A percentile compares a stretch with the other conserved stretches of the same genome.
These are phyloP conservation scores for Ptychochromis oligacanthus DNA, from an alignment of 2,113 vertebrate genomes.

Conservation along the genomic window DNA sequence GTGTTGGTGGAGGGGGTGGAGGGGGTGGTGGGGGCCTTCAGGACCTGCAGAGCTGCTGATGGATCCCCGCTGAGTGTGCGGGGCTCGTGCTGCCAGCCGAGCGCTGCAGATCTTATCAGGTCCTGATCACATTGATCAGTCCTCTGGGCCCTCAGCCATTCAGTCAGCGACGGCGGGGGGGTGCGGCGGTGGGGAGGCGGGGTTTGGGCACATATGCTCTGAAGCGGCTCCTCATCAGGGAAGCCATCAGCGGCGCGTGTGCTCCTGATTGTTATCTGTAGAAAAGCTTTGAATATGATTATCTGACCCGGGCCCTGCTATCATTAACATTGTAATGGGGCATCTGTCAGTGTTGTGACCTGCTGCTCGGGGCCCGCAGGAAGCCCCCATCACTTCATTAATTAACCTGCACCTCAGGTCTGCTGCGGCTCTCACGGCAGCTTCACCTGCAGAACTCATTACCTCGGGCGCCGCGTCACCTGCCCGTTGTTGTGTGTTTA, in stretches of 20 bases:
- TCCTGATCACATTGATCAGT: slow-evolving; percentile 45
- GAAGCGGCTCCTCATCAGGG: slow-evolving; percentile 41
- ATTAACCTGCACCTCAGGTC: slow-evolving; percentile 83
- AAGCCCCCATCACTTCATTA: slow-evolving; percentile 80
- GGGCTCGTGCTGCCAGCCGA: slow-evolving; percentile 43
- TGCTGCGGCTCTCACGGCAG: slow-evolving; percentile 24
- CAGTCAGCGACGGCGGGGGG: neutral
- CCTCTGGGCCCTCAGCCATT: slow-evolving; percentile 16
- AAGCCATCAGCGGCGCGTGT: slow-evolving; percentile 55
- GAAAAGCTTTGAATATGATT: slow-evolving; percentile 78
- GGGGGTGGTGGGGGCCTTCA: neutral
- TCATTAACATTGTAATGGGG: slow-evolving; percentile 83
- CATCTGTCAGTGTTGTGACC: slow-evolving; percentile 80
- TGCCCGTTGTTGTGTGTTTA: slow-evolving; percentile 42
- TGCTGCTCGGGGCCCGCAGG: slow-evolving; percentile 72
- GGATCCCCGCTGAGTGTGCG: slow-evolving; percentile 46
- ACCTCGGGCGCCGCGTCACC: slow-evolving; percentile 36
- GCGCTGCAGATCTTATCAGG: slow-evolving; percentile 60
- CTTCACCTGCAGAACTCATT: slow-evolving; percentile 59
- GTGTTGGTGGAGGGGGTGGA: neutral
- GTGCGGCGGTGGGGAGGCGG: neutral
- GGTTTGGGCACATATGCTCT: slow-evolving; percentile 65
- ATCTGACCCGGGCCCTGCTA: slow-evolving; percentile 60
- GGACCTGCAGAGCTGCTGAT: slow-evolving; percentile 16
- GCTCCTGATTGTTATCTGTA: slow-evolving; percentile 74